A percentile compares a stretch with the other conserved stretches of the same genome.
Conservation (phyloP, 2,888 invertebrate genomes). For the Lithosia quadra region DNA sequence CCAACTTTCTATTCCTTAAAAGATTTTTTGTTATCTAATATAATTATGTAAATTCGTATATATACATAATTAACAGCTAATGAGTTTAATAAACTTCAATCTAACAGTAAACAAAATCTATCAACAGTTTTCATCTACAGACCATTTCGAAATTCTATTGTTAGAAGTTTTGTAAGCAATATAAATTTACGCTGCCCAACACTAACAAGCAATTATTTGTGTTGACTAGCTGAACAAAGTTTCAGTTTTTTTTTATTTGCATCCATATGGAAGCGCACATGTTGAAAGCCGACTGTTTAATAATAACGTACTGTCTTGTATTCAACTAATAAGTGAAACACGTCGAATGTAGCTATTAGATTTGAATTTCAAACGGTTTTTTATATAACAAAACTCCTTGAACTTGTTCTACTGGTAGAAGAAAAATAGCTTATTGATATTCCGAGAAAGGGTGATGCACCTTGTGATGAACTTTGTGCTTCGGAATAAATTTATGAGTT, state of each 20-base stretch:
- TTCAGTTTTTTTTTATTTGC: conserved; percentile 33
- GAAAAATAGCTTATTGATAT: conserved; percentile 1
- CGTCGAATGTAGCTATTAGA: conserved; percentile 9
- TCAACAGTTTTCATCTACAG: conserved; percentile 2
- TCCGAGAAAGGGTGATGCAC: not conserved
- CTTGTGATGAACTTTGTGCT: not conserved
- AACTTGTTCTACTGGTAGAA: conserved; percentile 24
- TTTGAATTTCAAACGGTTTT: conserved; percentile 26
- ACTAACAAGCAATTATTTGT: conserved; percentile 37
- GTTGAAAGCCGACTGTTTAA: conserved; percentile 31
- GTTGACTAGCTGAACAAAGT: conserved; percentile 28
- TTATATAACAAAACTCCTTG: conserved; percentile 15
- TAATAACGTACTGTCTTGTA: conserved; percentile 17
- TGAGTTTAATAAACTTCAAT: conserved; percentile 9
- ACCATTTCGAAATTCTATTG: conserved; percentile 21
- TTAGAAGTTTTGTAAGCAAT: conserved; percentile 28
- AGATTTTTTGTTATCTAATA: not conserved
- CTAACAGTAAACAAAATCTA: conserved; percentile 2
- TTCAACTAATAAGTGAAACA: conserved; percentile 27
- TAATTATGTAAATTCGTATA: not conserved
- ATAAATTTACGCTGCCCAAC: conserved; percentile 23
- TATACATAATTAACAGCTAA: conserved; percentile 8
- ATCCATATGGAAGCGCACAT: conserved; percentile 36
- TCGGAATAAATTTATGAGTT: not conserved
- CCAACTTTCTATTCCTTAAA: not conserved